Percentiles rank a stretch among this genome's conserved stretches.
These are phyloP conservation scores for Pterostichus niger DNA, from an alignment of 2,888 invertebrate species.

Conservation along the genomic window DNA sequence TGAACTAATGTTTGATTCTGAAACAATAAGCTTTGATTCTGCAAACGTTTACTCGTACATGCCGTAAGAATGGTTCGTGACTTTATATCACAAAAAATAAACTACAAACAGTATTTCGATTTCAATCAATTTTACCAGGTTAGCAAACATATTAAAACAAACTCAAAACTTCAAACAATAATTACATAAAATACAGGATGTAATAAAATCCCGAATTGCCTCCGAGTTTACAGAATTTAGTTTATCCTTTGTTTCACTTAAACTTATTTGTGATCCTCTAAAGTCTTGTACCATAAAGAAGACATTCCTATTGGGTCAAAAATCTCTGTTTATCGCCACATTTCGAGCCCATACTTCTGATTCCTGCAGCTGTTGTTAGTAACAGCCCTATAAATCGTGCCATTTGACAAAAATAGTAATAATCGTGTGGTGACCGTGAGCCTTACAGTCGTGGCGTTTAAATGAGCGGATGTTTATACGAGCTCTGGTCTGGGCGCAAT, in stretches of 20 bases:
- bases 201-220: too few relatives aligned
- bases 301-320: background rate
- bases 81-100: too few relatives aligned
- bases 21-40: conserved; percentile 1
- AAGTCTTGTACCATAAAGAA: too few relatives aligned
- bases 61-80: too few relatives aligned
- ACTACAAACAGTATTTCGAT: too few relatives aligned
- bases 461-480: conserved; percentile 51
- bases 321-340: background rate
- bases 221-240: too few relatives aligned
- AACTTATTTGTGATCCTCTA: too few relatives aligned
- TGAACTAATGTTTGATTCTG: background rate
- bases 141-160: too few relatives aligned
- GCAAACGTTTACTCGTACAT: background rate
- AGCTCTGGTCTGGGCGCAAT: conserved; percentile 9
- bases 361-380: conserved; percentile 36
- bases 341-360: background rate
- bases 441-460: conserved; percentile 7
- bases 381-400: conserved; percentile 45
- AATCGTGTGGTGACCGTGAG: conserved; percentile 19
- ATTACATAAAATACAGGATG: too few relatives aligned
- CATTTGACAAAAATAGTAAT: conserved; percentile 57
- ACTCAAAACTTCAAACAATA: too few relatives aligned
- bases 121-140: too few relatives aligned
- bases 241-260: too few relatives aligned